Evolutionary conservation across 92 coral and sea anemone genomes (phyloP), one percentile per base, ranked within the genome.

Genomic region (Plumapathes pennacea): DNA sequence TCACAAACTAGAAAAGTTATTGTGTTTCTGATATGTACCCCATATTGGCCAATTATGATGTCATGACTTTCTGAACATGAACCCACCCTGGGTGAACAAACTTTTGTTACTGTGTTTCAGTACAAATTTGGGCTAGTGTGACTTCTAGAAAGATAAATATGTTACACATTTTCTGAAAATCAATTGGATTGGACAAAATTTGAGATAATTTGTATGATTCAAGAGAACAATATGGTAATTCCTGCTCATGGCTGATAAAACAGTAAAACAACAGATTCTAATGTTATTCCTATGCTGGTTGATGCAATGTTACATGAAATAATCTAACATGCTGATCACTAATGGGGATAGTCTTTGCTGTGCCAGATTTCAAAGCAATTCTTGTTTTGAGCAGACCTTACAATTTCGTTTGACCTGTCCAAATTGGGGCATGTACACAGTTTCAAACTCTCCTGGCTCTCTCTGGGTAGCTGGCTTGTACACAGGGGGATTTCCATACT

Each of bases 361-460:
- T 70, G 77, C 69, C 69, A 70, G 4, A 44, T 46, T 22, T 57
- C 1, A 38, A 57, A 69, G 40, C 76, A 69, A 32, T 67, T 67
- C 21, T 54, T 67, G 48, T 67, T 39, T 25, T 53, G 53, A 23
- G 55, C 69, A 62, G 4, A 80, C 81, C 2, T 38, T 45, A 46
- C 76, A 80, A 31, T 47, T 64, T 15, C 59, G 39, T 33, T 68
- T 78, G 5, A 25, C 21, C 4, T 71, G 43, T 22, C 69, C 5
- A 32, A 54, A 46, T 21, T 29, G 12, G 0, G 76, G 76, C 9
- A 80, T 39, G 30, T 80, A 76, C 15, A 32, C 41, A 31, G 80
- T 51, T n/a, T 55, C 22, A 23, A 30, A 65, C 1, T 1, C 44
- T 13, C 74, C 55, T 25, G 37, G 69, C 37, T 63, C 50, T 19